Percentiles rank a stretch among this genome's conserved stretches.
These are phyloP conservation scores for Habropoda laboriosa DNA, from an alignment of 1,140 invertebrate genomes.

Conservation along the genomic window DNA sequence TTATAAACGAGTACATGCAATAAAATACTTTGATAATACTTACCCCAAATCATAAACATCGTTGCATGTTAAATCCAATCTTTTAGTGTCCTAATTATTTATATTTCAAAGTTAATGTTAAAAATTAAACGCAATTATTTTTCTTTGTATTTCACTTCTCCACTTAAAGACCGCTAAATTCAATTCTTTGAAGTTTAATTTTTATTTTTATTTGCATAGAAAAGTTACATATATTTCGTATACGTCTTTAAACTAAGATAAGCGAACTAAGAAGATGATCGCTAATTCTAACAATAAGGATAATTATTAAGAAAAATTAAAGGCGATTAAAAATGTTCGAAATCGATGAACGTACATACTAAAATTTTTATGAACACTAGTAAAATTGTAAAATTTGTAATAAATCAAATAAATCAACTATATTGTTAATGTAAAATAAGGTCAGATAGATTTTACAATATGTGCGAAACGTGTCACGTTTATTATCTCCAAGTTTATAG, in stretches of 20 bases:
- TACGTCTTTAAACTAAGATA: background rate
- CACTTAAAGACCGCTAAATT: background rate
- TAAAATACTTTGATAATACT: background rate
- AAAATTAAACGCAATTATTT: too few relatives aligned
- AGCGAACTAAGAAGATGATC: background rate
- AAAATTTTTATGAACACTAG: background rate
- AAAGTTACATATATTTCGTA: background rate
- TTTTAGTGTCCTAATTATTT: background rate
- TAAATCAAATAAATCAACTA: background rate
- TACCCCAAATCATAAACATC: slow-evolving; percentile 39
- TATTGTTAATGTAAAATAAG: background rate
- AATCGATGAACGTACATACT: background rate
- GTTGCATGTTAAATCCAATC: background rate
- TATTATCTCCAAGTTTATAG: background rate
- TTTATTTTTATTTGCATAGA: background rate
- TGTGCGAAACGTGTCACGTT: background rate
- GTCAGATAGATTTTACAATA: background rate
- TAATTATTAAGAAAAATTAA: background rate
- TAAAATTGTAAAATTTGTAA: background rate
- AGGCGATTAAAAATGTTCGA: background rate
- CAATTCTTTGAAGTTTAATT: background rate
- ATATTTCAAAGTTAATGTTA: too few relatives aligned
- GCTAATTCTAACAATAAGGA: background rate
- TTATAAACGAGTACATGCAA: slow-evolving; percentile 4
- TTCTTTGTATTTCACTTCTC: too few relatives aligned